Percentiles rank a stretch among this genome's conserved stretches.
Conservation (phyloP, 2,888 invertebrate species). For the Calliphora vomitoria region DNA sequence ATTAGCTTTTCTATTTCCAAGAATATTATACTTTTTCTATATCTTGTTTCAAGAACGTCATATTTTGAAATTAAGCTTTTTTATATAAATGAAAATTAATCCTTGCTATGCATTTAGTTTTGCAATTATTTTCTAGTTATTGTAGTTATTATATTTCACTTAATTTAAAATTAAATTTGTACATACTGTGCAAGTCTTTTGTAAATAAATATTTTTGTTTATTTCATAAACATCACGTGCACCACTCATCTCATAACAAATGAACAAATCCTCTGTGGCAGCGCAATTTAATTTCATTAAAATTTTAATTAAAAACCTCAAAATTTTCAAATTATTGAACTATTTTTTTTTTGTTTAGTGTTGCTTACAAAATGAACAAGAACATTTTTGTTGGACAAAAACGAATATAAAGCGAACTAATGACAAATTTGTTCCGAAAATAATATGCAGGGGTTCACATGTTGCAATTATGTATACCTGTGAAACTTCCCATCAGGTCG, state of each 20-base stretch:
- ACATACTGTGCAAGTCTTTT: neutral
- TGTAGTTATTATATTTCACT: too few species aligned
- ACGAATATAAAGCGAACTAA: too few species aligned
- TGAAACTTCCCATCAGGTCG: too few species aligned
- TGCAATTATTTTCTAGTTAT: neutral
- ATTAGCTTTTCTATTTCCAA: too few species aligned
- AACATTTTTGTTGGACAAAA: neutral
- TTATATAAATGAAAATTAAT: constrained; percentile 1
- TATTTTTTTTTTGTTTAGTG: neutral
- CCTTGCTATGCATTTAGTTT: too few species aligned
- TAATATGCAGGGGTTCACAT: too few species aligned
- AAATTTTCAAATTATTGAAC: neutral
- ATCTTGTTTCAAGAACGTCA: neutral
- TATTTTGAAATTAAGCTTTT: neutral
- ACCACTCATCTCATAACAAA: neutral
- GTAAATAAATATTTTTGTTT: neutral
- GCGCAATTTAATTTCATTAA: constrained; percentile 19
- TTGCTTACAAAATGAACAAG: neutral
- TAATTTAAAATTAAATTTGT: neutral
- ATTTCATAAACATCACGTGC: neutral
- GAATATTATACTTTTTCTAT: neutral
- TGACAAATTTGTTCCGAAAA: too few species aligned
- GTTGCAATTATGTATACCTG: too few species aligned
- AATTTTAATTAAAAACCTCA: constrained; percentile 31
- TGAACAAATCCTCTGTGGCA: neutral